These are phyloP conservation scores for Heliconius ethilla DNA, from an alignment of 2,888 invertebrate genomes.

Conservation along the genomic window DNA sequence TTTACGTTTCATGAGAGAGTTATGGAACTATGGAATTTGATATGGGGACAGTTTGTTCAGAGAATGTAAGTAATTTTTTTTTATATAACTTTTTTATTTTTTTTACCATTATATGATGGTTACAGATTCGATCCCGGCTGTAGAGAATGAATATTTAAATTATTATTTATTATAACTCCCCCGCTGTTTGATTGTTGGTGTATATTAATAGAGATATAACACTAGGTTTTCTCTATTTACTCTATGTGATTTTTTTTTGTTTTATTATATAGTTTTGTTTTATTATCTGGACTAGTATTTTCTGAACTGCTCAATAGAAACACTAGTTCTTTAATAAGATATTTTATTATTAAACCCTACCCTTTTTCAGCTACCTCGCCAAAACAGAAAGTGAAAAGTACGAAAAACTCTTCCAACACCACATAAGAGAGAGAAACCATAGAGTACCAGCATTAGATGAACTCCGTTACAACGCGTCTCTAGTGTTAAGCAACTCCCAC, in stretches of 20 bases:
- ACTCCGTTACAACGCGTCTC: slow-evolving; percentile 47
- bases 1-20: slow-evolving; percentile 57
- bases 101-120: background rate
- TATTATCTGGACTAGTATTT: too few relatives aligned
- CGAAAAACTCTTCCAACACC: slow-evolving; percentile 39
- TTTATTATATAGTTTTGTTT: too few relatives aligned
- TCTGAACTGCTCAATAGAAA: too few relatives aligned
- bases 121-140: background rate
- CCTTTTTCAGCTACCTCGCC: slow-evolving; percentile 14
- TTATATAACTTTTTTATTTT: background rate
- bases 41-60: slow-evolving; percentile 33
- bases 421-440: slow-evolving; percentile 42
- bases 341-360: background rate
- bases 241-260: background rate
- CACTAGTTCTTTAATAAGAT: too few relatives aligned
- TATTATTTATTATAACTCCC: background rate
- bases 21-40: slow-evolving; percentile 48
- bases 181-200: background rate
- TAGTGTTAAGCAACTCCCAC: slow-evolving; percentile 50
- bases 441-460: slow-evolving; percentile 47
- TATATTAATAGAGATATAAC: too few relatives aligned
- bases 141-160: background rate
- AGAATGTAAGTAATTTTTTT: slow-evolving; percentile 37
- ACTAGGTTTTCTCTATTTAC: background rate
- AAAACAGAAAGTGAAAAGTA: slow-evolving; percentile 32